A percentile compares a stretch with the other conserved stretches of the same genome.
phyloP scores from a whole-genome alignment of 2,888 invertebrate species.

The Diploptera punctata region DNA sequence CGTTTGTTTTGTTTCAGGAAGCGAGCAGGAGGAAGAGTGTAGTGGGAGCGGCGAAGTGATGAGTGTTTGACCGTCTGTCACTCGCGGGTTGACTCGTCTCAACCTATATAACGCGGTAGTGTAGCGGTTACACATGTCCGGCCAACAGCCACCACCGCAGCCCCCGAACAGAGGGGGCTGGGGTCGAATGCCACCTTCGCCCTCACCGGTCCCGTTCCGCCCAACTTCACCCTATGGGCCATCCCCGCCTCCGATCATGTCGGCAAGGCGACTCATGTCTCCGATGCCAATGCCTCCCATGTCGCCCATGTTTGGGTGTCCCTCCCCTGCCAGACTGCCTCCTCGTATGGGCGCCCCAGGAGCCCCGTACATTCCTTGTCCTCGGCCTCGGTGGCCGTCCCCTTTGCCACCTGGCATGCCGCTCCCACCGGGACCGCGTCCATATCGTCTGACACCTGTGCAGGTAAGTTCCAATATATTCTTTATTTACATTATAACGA shows the following conservation, averaged over 20 bases:
- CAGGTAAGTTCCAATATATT: constrained; percentile 37
- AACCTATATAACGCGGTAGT: neutral
- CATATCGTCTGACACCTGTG: constrained; percentile 54
- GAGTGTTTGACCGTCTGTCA: constrained; percentile 14
- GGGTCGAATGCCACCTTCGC: constrained; percentile 40
- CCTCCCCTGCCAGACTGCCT: constrained; percentile 47
- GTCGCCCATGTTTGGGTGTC: constrained; percentile 51
- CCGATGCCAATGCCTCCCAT: constrained; percentile 31
- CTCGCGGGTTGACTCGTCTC: constrained; percentile 24
- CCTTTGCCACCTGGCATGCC: constrained; percentile 57
- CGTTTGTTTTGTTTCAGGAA: constrained; percentile 2
- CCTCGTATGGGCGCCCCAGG: constrained; percentile 42
- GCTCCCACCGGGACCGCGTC: constrained; percentile 57
- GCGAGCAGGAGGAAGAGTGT: neutral
- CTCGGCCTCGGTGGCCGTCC: constrained; percentile 69
- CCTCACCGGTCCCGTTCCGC: constrained; percentile 66
- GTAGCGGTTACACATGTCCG: constrained; percentile 34
- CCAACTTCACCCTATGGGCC: constrained; percentile 79
- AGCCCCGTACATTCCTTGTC: constrained; percentile 65
- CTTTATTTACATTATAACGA: too few relatives aligned
- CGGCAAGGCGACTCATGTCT: constrained; percentile 51
- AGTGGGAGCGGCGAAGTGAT: constrained; percentile 23
- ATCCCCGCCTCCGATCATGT: constrained; percentile 64
- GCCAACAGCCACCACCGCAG: constrained; percentile 41
- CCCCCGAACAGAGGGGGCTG: constrained; percentile 38